phyloP scores from a whole-genome alignment of 2,113 vertebrate species.

The Acrocephalus kingi region DNA sequence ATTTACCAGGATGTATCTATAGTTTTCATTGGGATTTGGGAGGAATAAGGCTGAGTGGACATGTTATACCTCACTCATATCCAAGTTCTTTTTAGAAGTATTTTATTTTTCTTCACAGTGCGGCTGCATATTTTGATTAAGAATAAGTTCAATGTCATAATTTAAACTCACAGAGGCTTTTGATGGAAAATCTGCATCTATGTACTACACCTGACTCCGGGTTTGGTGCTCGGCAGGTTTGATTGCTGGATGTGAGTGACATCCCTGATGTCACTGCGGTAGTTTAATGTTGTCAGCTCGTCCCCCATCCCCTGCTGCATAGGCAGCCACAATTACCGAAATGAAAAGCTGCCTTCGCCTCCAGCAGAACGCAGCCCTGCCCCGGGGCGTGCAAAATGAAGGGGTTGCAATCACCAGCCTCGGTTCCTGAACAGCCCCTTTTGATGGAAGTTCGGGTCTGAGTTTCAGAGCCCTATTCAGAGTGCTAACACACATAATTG shows the following conservation, averaged over 20 bases:
- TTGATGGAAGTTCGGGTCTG: not conserved
- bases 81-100: not conserved
- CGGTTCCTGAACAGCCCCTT: not conserved
- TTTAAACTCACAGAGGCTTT: not conserved
- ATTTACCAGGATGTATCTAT: not conserved
- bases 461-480: constrained; percentile 34
- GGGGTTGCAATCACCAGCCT: not conserved
- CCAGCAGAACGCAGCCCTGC: not conserved
- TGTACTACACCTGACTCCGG: not conserved
- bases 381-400: not conserved
- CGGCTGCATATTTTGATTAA: not conserved
- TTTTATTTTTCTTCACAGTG: not conserved
- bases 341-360: not conserved
- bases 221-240: not conserved
- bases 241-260: not conserved
- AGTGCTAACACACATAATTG: constrained; percentile 34
- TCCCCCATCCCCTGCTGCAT: not conserved
- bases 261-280: not conserved
- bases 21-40: not conserved
- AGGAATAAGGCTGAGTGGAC: fast-evolving
- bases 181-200: not conserved
- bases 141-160: not conserved
- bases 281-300: not conserved
- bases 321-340: not conserved
- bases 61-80: fast-evolving